These are phyloP conservation scores for Aleiodes alternator DNA, from an alignment of 2,888 invertebrate species.

Conservation along the genomic window DNA sequence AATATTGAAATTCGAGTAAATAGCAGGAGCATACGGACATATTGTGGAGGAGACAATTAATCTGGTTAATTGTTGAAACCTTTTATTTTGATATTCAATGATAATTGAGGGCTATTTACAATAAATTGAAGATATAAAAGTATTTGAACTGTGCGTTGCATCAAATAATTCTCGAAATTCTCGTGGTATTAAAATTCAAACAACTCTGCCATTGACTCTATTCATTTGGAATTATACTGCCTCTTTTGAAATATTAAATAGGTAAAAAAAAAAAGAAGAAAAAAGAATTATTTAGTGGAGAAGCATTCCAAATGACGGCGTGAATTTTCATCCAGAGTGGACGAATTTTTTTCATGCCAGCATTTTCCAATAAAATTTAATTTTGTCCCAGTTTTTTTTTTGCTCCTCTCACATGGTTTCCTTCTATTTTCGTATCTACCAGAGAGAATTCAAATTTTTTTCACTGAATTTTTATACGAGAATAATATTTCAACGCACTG, in stretches of 20 bases:
- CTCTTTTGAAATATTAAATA: constrained; percentile 56
- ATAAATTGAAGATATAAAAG: not conserved
- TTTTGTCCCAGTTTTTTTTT: constrained; percentile 9
- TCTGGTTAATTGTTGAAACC: too few species aligned
- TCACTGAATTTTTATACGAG: not conserved
- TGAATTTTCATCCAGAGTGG: constrained; percentile 50
- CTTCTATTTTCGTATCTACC: constrained; percentile 35
- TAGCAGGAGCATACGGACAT: too few species aligned
- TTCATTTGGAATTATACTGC: constrained; percentile 56
- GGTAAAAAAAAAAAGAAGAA: constrained; percentile 12
- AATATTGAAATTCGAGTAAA: too few species aligned
- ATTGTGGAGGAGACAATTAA: too few species aligned
- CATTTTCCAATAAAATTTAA: constrained; percentile 1
- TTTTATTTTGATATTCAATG: too few species aligned
- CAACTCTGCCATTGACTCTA: constrained; percentile 61
- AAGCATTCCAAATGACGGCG: constrained; percentile 49
- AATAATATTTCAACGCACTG: not conserved
- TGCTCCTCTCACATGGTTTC: constrained; percentile 19
- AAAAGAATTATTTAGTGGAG: too few species aligned
- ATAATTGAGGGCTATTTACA: not conserved
- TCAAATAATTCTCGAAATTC: constrained; percentile 60
- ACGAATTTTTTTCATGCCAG: constrained; percentile 16
- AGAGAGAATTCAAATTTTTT: constrained; percentile 15
- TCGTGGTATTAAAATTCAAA: constrained; percentile 62
- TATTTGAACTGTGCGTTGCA: not conserved